Evolutionary conservation across 2,888 invertebrate species (phyloP), one percentile per base, ranked within the genome.

Genomic region (Agonopterix heracliana): DNA sequence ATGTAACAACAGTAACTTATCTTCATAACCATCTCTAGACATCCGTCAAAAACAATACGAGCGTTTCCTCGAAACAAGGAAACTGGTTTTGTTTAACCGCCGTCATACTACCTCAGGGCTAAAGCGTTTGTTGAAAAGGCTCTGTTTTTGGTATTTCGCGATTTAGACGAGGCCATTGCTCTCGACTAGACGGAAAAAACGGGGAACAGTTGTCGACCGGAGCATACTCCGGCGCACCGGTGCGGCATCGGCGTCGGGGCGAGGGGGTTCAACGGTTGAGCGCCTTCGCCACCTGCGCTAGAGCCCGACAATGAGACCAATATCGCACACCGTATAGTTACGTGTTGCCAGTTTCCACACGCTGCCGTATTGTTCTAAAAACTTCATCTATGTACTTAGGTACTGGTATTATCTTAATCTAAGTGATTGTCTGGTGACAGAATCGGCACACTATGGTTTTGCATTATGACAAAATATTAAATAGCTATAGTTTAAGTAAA

Each of bases 191-290:
- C 61, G 71, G 65, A 68, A 81, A 84, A 84, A 82, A 77, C 72
- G 69, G 66, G 78, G 73, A 83, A 81, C 85, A 83, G 82, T 84
- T 83, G 83, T 71, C 57, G 71, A 67, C 60, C 68, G 76, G 61
- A 59, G 59, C 49, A 53, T 51, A 57, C 41, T 12, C n/a, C 41
- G 17, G 50, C 45, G 26, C 26, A 26, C 26, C 26, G 26, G 26
- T 7, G 26, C 26, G 26, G 26, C 26, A 26, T 26, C 26, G 26
- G 60, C 11, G 5, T 1, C 34, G 48, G 63, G 66, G 64, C 61
- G 65, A 67, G 65, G 78, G 79, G 82, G 81, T 74, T 81, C 84
- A 80, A 86, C 76, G 86, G 84, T 84, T 72, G 86, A 85, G 81
- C 76, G 80, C 68, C 57, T 68, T 53, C 66, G 74, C 78, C 84